phyloP scores from a whole-genome alignment of 1,140 invertebrate species.

The Drosophila gunungcola region DNA sequence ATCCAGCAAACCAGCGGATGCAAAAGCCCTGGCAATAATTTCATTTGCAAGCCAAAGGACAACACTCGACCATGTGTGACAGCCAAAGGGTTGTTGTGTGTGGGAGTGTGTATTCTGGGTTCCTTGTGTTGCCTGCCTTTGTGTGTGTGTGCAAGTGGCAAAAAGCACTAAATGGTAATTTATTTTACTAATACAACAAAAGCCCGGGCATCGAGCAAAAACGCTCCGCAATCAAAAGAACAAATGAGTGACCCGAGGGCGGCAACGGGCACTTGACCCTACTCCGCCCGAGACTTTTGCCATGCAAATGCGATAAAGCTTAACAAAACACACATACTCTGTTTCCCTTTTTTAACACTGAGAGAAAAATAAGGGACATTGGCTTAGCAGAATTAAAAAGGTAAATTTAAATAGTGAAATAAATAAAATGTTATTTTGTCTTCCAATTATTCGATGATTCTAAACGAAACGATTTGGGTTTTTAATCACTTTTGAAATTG shows the following conservation, averaged over 20 bases:
- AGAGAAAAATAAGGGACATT: not conserved
- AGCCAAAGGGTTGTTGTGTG: constrained; percentile 34
- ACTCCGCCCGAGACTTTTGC: constrained; percentile 46
- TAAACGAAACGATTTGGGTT: too few species aligned
- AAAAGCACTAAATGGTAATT: constrained; percentile 84
- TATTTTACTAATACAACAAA: constrained; percentile 84
- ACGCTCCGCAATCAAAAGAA: constrained; percentile 81
- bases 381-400: not conserved
- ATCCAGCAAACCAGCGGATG: constrained; percentile 71
- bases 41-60: constrained; percentile 80
- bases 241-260: constrained; percentile 81
- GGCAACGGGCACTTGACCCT: constrained; percentile 69
- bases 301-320: constrained; percentile 81
- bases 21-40: constrained; percentile 79
- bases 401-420: too few species aligned
- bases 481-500: too few species aligned
- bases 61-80: constrained; percentile 79
- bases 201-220: constrained; percentile 61
- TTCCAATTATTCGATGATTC: too few species aligned
- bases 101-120: not conserved
- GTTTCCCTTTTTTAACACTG: constrained; percentile 8
- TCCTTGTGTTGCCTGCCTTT: not conserved
- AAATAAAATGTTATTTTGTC: too few species aligned
- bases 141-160: constrained; percentile 60
- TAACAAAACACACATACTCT: constrained; percentile 62